A percentile compares a stretch with the other conserved stretches of the same genome.
These are phyloP conservation scores for Calycopis cecrops DNA, from an alignment of 1,140 invertebrate genomes.

Conservation along the genomic window DNA sequence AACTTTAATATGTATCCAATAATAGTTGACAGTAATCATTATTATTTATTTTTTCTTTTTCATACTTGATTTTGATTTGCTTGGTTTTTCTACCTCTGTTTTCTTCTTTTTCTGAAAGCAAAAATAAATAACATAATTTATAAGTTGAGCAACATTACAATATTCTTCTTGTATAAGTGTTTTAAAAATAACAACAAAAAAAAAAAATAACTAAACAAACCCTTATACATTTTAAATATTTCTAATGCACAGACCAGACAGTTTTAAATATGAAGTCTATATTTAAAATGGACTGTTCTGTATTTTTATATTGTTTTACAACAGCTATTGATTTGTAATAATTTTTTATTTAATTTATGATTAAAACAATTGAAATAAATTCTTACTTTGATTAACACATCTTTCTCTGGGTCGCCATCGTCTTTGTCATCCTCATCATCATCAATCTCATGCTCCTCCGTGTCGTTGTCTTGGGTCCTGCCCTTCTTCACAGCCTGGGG, in stretches of 20 bases:
- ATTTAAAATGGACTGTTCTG: no score
- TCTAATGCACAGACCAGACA: no score
- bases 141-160: no score
- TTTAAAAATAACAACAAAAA: no score
- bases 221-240: no score
- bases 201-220: no score
- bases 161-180: slow-evolving; percentile 8
- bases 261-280: no score
- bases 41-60: slow-evolving; percentile 17
- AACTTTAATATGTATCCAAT: no score
- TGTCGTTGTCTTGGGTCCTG: slow-evolving; percentile 37
- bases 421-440: slow-evolving; percentile 73
- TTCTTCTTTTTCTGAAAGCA: slow-evolving; percentile 50
- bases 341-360: neutral
- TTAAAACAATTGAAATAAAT: neutral
- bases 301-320: no score
- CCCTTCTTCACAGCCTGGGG: slow-evolving; percentile 75
- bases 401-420: slow-evolving; percentile 81
- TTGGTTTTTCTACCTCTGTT: slow-evolving; percentile 34
- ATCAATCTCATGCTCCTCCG: slow-evolving; percentile 65
- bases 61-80: slow-evolving; percentile 8
- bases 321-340: no score
- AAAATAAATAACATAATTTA: no score
- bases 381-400: slow-evolving; percentile 87
- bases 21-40: neutral